Base-by-base conservation (phyloP, 2,797 vertebrate genomes). In the Trachops cirrhosus region DNA sequence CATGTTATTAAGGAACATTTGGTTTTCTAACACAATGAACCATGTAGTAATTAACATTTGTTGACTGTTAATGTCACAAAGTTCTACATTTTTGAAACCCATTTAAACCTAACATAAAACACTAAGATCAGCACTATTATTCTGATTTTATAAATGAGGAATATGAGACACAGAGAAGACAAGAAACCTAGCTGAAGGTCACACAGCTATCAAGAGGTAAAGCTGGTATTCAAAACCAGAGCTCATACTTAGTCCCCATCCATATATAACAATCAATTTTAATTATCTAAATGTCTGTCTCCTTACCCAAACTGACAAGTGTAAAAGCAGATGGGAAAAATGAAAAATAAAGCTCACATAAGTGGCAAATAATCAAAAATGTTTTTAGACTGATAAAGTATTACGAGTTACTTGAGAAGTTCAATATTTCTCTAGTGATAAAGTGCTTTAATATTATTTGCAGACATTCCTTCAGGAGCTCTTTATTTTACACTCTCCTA, bases 161-260 rank as follows among this genome's bases (percentile, higher is more conserved):
- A 79, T 64, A 87, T 24, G 26, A 77, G 5, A 24, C 86, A 93
- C 39, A 93, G 46, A 83, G 74, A 71, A 52, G 10, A 84, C 57
- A 82, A 83, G 46, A 93, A 90, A 86, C 57, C 24, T 46, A 77
- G 16, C 29, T 78, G 10, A 80, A 92, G 41, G 18, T 93, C 54
- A 92, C 18, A 59, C 3, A 91, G 5, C 62, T 88, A 39, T 57
- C n/a, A 46, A 74, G 16, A 71, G 4, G 15, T 77, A 29, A 90
- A 92, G 32, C 22, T 78, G 19, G 24, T 85, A 85, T 64, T 92
- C 75, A 95, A 94, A 95, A 52, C 44, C 64, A 79, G 21, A 93
- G n/a, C 37, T 67, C 64, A 48, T 21, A 34, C 5, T 75, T 68
- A 57, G 57, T 14, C 9, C 67, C 24, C n/a, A 54, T 5, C 34